Base-by-base conservation (phyloP, 1,140 invertebrate species). In the Hylaeus volcanicus region DNA sequence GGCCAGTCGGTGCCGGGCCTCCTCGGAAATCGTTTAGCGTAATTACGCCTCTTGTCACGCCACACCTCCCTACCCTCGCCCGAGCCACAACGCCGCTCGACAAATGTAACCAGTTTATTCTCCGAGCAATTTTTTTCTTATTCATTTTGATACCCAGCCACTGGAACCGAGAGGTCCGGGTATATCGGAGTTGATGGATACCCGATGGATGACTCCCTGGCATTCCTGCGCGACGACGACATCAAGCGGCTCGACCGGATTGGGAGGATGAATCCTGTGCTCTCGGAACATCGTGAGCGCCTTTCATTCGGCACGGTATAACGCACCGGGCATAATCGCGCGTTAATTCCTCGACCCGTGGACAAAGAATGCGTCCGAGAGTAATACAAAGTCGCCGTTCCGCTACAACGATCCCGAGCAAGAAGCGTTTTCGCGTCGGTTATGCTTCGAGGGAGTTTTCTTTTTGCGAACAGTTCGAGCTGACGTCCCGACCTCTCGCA, bases 1-100 rank as follows among this genome's bases (percentile, higher is more conserved):
- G 26, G 81, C 77, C 56, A 69, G 37, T 45, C 61, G 9, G 58
- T 58, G 78, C 51, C 53, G 66, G 56, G 45, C 68, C 82, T 63
- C 64, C 74, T 71, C 80, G 75, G 79, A 60, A 79, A 86, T 86
- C 85, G 85, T 86, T 86, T 86, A 86, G 84, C 80, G 85, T 86
- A 86, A 86, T 86, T 86, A 86, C 83, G 80, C 74, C 85, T 86
- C 85, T 86, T 86, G 85, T 86, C 84, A 82, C 85, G 75, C 61
- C 11, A n/a, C 48, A 65, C 41, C 53, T 41, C 48, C 45, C 39
- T 39, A 1, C 72, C n/a, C n/a, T 51, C 43, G 45, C 15, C 48
- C 6, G 6, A 9, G 8, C 51, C 51, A 11, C 43, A 48, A 48
- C 73, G 11, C 39, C 48, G 37, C 45, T 65, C 61, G 69, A 77